Percentiles rank a stretch among this genome's conserved stretches.
phyloP scores from a whole-genome alignment of 2,888 invertebrate species.

The Dryocosmus kuriphilus region DNA sequence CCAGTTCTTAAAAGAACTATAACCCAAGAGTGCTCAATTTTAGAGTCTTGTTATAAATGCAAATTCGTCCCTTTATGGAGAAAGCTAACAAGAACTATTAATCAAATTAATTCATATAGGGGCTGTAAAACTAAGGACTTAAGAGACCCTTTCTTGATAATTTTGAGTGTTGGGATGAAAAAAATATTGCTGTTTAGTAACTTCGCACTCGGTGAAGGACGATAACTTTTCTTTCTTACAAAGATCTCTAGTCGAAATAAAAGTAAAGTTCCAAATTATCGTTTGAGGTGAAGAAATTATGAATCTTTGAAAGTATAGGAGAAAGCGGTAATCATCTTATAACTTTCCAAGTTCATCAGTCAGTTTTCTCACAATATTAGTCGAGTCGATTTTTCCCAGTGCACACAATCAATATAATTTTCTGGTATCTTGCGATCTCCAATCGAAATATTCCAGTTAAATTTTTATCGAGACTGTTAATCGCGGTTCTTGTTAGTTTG shows the following conservation, averaged over 20 bases:
- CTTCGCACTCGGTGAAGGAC: neutral
- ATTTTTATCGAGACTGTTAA: neutral
- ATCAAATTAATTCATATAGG: neutral
- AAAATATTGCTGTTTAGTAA: neutral
- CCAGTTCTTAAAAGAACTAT: neutral
- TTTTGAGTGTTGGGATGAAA: neutral
- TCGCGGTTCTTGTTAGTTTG: neutral
- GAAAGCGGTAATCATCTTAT: slow-evolving; percentile 32
- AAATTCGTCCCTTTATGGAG: neutral
- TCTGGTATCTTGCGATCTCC: too few relatives aligned
- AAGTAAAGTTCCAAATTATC: slow-evolving; percentile 30
- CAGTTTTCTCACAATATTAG: slow-evolving; percentile 15
- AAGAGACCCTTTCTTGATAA: neutral
- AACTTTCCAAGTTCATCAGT: slow-evolving; percentile 18
- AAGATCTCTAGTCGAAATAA: slow-evolving; percentile 2
- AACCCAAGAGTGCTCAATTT: neutral
- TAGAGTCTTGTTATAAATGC: neutral
- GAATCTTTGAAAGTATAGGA: slow-evolving; percentile 4
- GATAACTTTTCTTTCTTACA: slow-evolving; percentile 1
- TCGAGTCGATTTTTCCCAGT: neutral
- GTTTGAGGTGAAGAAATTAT: slow-evolving; percentile 24
- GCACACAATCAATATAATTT: too few relatives aligned
- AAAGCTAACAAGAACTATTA: neutral
- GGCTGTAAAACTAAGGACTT: neutral
- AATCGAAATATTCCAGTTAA: neutral